These are phyloP conservation scores for Pangasius djambal DNA, from an alignment of 2,797 vertebrate species.

Conservation along the genomic window DNA sequence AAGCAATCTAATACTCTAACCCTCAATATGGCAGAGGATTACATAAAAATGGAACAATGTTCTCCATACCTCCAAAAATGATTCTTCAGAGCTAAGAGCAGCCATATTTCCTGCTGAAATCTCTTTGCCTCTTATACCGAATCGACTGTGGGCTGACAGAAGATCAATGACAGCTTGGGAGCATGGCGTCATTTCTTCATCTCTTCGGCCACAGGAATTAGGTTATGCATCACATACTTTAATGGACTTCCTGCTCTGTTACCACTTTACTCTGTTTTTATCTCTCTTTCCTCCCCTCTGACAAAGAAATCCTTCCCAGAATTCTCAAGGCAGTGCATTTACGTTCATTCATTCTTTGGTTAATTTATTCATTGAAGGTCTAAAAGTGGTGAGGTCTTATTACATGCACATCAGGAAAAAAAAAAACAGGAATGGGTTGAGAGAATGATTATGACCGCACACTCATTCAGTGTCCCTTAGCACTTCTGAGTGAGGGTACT, in stretches of 20 bases:
- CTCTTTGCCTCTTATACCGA: not conserved
- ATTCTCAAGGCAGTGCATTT: not conserved
- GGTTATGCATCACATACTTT: not conserved
- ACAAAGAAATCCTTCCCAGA: not conserved
- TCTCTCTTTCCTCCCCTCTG: not conserved
- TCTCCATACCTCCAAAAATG: not conserved
- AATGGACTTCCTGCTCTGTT: constrained; percentile 11
- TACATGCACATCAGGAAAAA: not conserved
- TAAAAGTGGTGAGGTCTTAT: not conserved
- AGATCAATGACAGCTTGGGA: constrained; percentile 35
- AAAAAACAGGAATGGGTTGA: not conserved
- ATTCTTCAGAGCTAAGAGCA: not conserved
- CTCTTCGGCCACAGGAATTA: constrained; percentile 19
- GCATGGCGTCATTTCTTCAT: constrained; percentile 38
- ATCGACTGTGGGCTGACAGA: constrained; percentile 38
- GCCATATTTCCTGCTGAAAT: constrained; percentile 9
- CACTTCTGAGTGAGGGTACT: not conserved
- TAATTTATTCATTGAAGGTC: not conserved
- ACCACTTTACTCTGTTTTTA: not conserved
- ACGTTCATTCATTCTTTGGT: not conserved
- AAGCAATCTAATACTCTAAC: not conserved
- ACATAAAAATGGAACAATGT: not conserved
- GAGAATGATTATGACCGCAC: not conserved
- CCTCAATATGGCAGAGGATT: not conserved
- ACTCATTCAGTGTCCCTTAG: not conserved